These are phyloP conservation scores for Lydus trimaculatus DNA, from an alignment of 2,888 invertebrate genomes.

Conservation along the genomic window DNA sequence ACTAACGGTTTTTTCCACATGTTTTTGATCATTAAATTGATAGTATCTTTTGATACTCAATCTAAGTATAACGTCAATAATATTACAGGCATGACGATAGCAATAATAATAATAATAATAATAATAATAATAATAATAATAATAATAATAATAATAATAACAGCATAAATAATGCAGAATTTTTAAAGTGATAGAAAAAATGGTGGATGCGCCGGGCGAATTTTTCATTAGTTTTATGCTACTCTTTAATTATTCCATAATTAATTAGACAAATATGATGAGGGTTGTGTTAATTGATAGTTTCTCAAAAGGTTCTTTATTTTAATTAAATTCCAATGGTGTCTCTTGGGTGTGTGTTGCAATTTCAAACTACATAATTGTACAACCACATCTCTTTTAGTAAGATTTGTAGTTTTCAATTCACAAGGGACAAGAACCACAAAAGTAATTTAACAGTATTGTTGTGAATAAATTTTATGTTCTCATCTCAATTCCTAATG, in stretches of 20 bases:
- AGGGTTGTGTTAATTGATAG: neutral
- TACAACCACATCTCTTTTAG: neutral
- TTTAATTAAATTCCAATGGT: neutral
- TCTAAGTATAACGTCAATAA: neutral
- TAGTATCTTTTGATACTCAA: neutral
- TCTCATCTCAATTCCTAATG: neutral
- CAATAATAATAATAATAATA: too few species aligned
- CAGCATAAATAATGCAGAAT: too few species aligned
- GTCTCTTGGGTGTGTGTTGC: neutral
- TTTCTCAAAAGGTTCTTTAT: neutral
- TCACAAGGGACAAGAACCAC: neutral
- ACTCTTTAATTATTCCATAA: neutral
- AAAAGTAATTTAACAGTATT: neutral
- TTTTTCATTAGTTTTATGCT: neutral
- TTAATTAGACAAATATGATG: neutral
- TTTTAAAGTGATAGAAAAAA: neutral
- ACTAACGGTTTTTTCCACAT: neutral
- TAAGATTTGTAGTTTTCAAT: constrained; percentile 6
- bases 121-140: too few species aligned
- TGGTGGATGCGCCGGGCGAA: constrained; percentile 9
- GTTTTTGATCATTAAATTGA: neutral
- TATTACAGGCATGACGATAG: too few species aligned
- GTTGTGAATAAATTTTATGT: neutral
- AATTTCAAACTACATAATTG: neutral
- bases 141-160: too few species aligned